Base-by-base conservation (phyloP, 2,113 vertebrate species). In the Gracilinanus agilis region DNA sequence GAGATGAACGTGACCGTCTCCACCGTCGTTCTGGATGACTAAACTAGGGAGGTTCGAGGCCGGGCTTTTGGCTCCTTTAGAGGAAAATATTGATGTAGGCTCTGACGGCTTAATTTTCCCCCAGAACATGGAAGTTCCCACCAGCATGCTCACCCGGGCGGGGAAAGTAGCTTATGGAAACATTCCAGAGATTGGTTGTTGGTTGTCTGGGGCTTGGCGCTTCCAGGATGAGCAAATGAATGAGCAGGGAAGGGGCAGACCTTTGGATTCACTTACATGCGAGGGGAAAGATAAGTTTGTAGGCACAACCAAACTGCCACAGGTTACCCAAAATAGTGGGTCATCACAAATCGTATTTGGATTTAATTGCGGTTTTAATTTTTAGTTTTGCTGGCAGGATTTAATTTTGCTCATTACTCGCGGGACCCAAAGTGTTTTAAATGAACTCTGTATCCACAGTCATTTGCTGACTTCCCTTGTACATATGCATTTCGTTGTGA, bases 21-120 rank as follows among this genome's bases (percentile, higher is more conserved):
- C 24, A 97, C 98, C 2, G 97, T 99, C 23, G 93, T 98, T 44
- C 97, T 98, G 16, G 98, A 98, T 93, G 98, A 99, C 25, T 97
- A 97, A 96, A 19, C 8, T 19, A 83, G n/a, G n/a, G n/a, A n/a
- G 24, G 3, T 27, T 4, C 0, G 25, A 54, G 0, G n/a, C n/a
- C n/a, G n/a, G n/a, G n/a, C 91, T 49, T 10, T 92, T 92, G 88
- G 44, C 67, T 75, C 23, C 44, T 88, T 23, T 95, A 27, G 54
- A 49, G n/a, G 34, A 56, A 91, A 16, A n/a, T 34, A 23, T 0
- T 21, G 40, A 49, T 89, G 83, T 90, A 91, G 91, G 40, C 53
- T 92, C 61, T 96, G 49, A 16, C n/a, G 19, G 90, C 83, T 2
- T 56, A 56, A 92, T 40, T 54, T 55, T 92, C 44, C 83, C 27